Conservation (phyloP, 2,888 invertebrate genomes). For the Drosophila robusta region DNA sequence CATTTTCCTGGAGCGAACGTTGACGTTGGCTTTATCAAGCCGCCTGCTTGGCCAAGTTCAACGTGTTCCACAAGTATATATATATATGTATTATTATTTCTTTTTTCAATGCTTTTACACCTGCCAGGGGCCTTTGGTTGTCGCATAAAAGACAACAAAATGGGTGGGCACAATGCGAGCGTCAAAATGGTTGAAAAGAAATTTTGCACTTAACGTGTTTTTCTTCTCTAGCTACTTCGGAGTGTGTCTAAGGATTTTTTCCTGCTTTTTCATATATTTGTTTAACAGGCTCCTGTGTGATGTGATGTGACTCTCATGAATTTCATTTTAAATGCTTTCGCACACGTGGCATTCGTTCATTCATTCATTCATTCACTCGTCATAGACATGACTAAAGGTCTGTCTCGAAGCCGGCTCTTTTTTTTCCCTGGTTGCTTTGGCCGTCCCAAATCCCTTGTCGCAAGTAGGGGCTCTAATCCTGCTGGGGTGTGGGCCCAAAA, state of each 20-base stretch:
- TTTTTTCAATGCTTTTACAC: conserved; percentile 62
- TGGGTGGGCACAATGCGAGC: conserved; percentile 50
- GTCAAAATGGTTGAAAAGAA: conserved; percentile 79
- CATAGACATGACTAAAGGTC: conserved; percentile 48
- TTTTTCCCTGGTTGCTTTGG: conserved; percentile 16
- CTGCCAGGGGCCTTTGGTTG: conserved; percentile 46
- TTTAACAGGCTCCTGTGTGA: conserved; percentile 64
- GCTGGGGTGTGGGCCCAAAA: conserved; percentile 27
- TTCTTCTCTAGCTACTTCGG: conserved; percentile 56
- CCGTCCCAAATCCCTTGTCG: conserved; percentile 56
- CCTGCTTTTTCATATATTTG: conserved; percentile 54
- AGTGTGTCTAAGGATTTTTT: conserved; percentile 42
- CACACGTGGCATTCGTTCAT: conserved; percentile 54
- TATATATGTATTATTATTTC: conserved; percentile 15
- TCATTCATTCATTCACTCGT: conserved; percentile 63
- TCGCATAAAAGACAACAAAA: conserved; percentile 43
- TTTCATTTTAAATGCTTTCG: conserved; percentile 60
- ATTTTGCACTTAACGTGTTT: conserved; percentile 80
- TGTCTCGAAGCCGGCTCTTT: conserved; percentile 29
- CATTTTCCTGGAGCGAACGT: conserved; percentile 55
- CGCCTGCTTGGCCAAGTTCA: conserved; percentile 35
- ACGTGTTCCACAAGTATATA: conserved; percentile 23
- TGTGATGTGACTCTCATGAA: conserved; percentile 54
- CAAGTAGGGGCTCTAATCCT: conserved; percentile 61
- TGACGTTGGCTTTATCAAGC: conserved; percentile 56